These are phyloP conservation scores for Macrostomum lignano DNA, from an alignment of 1,140 invertebrate species.

Conservation along the genomic window DNA sequence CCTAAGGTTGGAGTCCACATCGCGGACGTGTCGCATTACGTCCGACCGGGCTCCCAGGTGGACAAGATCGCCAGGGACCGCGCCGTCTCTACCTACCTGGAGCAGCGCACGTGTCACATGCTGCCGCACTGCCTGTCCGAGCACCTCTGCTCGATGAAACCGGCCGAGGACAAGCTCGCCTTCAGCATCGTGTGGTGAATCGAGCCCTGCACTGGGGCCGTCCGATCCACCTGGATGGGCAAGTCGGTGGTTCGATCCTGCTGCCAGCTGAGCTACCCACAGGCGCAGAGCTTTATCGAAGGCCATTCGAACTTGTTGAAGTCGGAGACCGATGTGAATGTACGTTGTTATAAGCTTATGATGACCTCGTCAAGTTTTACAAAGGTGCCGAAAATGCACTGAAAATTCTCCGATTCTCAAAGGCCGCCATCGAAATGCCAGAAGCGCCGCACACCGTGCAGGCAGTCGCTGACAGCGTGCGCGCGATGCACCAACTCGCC, in stretches of 20 bases:
- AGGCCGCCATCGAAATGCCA: no score
- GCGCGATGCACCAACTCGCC: no score
- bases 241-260: constrained; percentile 58
- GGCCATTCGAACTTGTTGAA: no score
- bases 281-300: no score
- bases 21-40: constrained; percentile 29
- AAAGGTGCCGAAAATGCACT: no score
- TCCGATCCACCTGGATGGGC: constrained; percentile 42
- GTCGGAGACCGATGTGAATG: no score
- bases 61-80: constrained; percentile 24
- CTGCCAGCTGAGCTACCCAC: constrained; percentile 55
- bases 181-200: constrained; percentile 2
- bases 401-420: no score
- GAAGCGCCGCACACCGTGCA: no score
- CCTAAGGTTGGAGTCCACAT: constrained; percentile 27
- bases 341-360: no score
- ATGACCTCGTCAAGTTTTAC: no score
- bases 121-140: constrained; percentile 3
- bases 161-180: constrained; percentile 4
- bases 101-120: constrained; percentile 31
- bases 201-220: constrained; percentile 20
- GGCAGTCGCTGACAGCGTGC: no score
- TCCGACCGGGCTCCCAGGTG: constrained; percentile 22
- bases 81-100: constrained; percentile 27
- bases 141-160: constrained; percentile 3